Evolutionary conservation across 2,113 vertebrate species (phyloP).

Genomic region (Eulacestoma nigropectus): DNA sequence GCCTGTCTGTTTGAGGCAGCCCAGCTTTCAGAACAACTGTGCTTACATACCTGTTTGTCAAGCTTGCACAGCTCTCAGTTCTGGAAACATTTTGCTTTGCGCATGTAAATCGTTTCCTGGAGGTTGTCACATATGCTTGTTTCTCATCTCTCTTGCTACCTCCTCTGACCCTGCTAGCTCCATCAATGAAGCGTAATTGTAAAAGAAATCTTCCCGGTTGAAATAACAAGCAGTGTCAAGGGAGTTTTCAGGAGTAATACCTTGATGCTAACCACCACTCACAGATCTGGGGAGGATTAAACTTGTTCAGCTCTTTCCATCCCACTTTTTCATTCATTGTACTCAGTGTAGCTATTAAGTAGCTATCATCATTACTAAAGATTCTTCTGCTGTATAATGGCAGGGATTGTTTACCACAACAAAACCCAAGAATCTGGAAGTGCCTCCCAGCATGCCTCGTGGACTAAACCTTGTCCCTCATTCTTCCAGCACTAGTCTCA

Average conservation of each 20-base stretch:
- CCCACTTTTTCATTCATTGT: not conserved
- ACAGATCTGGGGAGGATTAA: not conserved
- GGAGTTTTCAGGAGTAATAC: not conserved
- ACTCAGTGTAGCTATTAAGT: not conserved
- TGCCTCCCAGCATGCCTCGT: not conserved
- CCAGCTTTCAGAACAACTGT: not conserved
- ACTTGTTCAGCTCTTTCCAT: not conserved
- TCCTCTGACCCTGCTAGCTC: constrained; percentile 11
- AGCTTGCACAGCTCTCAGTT: accelerated
- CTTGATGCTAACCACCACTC: not conserved
- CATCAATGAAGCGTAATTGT: not conserved
- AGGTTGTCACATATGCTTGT: not conserved
- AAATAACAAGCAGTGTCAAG: not conserved
- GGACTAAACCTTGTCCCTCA: not conserved
- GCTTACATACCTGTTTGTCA: not conserved
- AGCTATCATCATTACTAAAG: not conserved
- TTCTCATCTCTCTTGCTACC: not conserved
- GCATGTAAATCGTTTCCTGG: not conserved
- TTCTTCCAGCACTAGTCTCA: not conserved
- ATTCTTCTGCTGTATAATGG: not conserved
- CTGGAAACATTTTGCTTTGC: not conserved
- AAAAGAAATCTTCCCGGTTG: not conserved
- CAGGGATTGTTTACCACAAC: not conserved
- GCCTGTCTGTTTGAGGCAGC: not conserved
- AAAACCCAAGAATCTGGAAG: not conserved